Evolutionary conservation across 1,140 invertebrate species (phyloP).

Genomic region (Tyrophagus putrescentiae): DNA sequence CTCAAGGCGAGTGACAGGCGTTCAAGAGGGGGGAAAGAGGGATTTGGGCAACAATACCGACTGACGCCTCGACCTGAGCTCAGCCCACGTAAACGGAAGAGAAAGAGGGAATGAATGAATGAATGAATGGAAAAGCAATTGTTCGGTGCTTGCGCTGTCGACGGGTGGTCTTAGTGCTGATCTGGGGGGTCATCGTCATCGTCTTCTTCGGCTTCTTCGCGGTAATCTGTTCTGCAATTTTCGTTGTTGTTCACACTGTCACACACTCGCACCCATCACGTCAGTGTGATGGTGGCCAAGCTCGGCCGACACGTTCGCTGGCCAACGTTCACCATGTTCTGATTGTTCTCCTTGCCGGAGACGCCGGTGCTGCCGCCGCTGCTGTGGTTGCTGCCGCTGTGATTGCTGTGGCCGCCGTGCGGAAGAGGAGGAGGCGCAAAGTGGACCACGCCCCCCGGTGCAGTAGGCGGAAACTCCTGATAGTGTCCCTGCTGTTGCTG

Average conservation of each 20-base stretch:
- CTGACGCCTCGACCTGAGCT: background rate
- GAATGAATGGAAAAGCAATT: no score
- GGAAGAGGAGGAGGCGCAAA: no score
- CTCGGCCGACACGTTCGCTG: background rate
- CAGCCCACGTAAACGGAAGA: background rate
- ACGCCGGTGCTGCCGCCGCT: background rate
- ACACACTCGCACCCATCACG: background rate
- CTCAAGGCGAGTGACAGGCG: no score
- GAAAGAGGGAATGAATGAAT: no score
- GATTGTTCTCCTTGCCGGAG: background rate
- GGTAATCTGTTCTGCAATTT: background rate
- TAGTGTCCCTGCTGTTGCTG: conserved; percentile 7
- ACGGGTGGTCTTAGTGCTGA: background rate
- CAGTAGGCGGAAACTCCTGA: conserved; percentile 8
- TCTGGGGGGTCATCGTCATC: background rate
- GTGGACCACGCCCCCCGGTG: background rate
- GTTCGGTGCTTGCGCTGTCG: background rate
- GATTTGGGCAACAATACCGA: no score
- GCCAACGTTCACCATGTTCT: background rate
- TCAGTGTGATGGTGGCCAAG: conserved; percentile 15
- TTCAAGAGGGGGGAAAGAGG: no score
- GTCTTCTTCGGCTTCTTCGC: background rate
- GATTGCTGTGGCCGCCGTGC: background rate
- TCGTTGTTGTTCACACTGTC: background rate
- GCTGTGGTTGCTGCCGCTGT: background rate